These are phyloP conservation scores for Trogon melanurus DNA, from an alignment of 2,113 vertebrate species.

Conservation along the genomic window DNA sequence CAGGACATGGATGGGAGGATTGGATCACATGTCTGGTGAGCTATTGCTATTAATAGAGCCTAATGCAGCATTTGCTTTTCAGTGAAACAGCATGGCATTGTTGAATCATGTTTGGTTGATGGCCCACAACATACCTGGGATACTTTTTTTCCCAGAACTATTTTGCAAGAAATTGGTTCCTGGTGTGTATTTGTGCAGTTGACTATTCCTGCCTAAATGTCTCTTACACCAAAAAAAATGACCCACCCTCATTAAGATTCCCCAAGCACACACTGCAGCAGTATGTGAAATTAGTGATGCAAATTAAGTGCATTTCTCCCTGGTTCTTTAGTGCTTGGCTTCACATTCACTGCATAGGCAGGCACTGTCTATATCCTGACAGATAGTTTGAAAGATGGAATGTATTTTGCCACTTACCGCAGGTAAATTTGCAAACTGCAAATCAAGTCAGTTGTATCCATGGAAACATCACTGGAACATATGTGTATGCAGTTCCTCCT, in stretches of 20 bases:
- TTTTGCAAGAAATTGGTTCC: neutral
- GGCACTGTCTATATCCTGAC: neutral
- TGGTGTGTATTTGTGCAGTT: neutral
- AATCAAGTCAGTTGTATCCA: constrained; percentile 19
- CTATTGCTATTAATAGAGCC: neutral
- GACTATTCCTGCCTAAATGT: neutral
- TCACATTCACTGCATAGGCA: neutral
- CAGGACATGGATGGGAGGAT: neutral
- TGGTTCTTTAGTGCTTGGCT: neutral
- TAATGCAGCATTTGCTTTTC: neutral
- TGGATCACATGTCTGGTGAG: neutral
- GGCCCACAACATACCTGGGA: neutral
- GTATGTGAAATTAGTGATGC: neutral
- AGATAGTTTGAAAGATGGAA: neutral
- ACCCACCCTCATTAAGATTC: neutral
- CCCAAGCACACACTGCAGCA: neutral
- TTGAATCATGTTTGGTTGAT: neutral
- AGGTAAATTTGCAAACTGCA: constrained; percentile 25
- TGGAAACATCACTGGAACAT: constrained; percentile 31
- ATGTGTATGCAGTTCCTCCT: neutral
- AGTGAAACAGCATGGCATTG: neutral
- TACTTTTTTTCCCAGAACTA: neutral
- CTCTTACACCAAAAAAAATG: neutral
- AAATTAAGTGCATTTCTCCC: neutral
- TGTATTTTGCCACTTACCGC: constrained; percentile 16